Percentiles rank a stretch among this genome's conserved stretches.
Conservation (phyloP, 2,113 vertebrate genomes). For the Isichthys henryi region DNA sequence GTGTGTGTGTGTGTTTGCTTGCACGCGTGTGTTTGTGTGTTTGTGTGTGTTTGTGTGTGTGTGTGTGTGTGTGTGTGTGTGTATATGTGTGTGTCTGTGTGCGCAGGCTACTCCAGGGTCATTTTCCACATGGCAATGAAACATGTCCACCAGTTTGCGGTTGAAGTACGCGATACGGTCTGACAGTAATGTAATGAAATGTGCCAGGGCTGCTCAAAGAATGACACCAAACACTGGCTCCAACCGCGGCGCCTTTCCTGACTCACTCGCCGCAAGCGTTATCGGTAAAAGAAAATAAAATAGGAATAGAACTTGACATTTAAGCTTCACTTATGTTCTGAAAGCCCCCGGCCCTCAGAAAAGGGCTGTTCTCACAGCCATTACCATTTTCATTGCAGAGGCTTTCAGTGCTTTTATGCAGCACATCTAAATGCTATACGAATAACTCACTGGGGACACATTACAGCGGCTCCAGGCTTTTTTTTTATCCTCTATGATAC, state of each 20-base stretch:
- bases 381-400: background rate
- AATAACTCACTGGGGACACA: slow-evolving; percentile 8
- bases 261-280: background rate
- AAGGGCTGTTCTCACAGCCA: background rate
- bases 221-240: background rate
- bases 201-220: too few relatives aligned
- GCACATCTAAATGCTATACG: slow-evolving; percentile 16
- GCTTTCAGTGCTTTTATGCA: background rate
- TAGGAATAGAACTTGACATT: slow-evolving; percentile 15
- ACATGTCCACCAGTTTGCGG: background rate
- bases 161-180: background rate
- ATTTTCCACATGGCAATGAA: background rate
- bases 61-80: background rate
- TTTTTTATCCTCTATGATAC: background rate
- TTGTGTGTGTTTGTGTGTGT: too few relatives aligned
- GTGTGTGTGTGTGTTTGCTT: background rate
- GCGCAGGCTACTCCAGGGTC: background rate
- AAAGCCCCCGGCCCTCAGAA: slow-evolving; percentile 1
- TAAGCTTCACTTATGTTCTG: background rate
- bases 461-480: background rate
- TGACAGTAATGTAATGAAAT: background rate
- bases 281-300: slow-evolving; percentile 6
- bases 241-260: background rate
- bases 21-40: too few relatives aligned
- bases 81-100: background rate